phyloP scores from a whole-genome alignment of 2,113 vertebrate genomes.

The Siphamia tubifer region DNA sequence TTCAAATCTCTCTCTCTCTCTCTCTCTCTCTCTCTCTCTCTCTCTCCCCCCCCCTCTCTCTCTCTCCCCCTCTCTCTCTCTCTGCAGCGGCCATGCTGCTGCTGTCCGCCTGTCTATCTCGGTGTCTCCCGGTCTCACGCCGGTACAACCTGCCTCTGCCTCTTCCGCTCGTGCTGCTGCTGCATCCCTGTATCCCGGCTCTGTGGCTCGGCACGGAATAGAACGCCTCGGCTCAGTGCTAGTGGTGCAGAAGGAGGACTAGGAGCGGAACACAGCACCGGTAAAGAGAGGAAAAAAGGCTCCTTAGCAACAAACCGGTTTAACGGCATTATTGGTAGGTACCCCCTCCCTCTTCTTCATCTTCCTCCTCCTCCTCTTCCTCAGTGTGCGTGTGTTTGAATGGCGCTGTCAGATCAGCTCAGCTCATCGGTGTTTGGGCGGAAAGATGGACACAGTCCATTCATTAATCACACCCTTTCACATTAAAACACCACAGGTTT shows the following conservation, averaged over 20 bases:
- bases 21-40: constrained; percentile 11
- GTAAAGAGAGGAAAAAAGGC: not conserved
- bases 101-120: constrained; percentile 22
- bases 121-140: constrained; percentile 39
- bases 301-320: constrained; percentile 70
- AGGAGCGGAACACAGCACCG: not conserved
- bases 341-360: constrained; percentile 48
- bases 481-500: no score
- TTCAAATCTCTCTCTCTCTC: constrained; percentile 35
- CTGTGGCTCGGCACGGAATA: not conserved
- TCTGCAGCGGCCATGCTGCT: constrained; percentile 71
- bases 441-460: constrained; percentile 32
- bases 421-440: constrained; percentile 30
- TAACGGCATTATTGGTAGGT: constrained; percentile 62
- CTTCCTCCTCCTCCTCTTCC: no score
- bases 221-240: no score
- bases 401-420: constrained; percentile 24
- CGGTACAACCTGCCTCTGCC: constrained; percentile 16
- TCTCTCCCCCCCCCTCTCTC: no score
- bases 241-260: no score
- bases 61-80: constrained; percentile 14
- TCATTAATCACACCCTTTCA: no score
- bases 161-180: not conserved
- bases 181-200: constrained; percentile 24
- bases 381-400: constrained; percentile 8